Conservation (phyloP, 2,113 vertebrate genomes). For the Leuciscus idus region DNA sequence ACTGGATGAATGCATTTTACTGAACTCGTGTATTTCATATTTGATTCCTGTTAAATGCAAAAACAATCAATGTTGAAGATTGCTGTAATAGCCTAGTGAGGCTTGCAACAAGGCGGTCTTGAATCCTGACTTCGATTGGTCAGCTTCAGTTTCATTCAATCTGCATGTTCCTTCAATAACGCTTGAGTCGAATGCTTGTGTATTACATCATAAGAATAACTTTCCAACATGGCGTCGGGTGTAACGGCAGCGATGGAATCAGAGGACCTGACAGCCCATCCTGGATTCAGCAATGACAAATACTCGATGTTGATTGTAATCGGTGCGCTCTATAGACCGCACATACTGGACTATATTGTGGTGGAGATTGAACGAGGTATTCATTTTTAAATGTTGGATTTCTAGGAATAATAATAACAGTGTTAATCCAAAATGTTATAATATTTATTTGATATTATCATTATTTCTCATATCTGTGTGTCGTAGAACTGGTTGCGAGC, state of each 20-base stretch:
- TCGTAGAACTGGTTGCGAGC: neutral
- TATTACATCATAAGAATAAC: conserved; percentile 74
- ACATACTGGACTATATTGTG: conserved; percentile 74
- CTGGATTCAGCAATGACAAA: conserved; percentile 66
- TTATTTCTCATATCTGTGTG: neutral
- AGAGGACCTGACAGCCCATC: conserved; percentile 59
- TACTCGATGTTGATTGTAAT: conserved; percentile 81
- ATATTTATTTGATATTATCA: neutral
- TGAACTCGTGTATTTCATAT: no score
- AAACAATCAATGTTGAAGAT: neutral
- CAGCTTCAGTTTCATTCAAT: conserved; percentile 17
- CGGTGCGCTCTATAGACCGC: conserved; percentile 75
- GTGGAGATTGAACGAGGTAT: conserved; percentile 82
- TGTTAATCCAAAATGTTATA: neutral
- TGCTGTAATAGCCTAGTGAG: no score
- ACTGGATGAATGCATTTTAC: neutral
- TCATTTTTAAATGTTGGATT: conserved; percentile 1
- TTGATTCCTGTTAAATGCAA: neutral
- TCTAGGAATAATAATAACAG: neutral
- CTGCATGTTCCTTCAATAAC: conserved; percentile 36
- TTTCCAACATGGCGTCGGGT: conserved; percentile 76
- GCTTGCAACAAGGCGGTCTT: neutral
- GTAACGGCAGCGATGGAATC: conserved; percentile 69
- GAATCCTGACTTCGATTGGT: neutral
- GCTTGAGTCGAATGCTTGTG: conserved; percentile 55